A percentile compares a stretch with the other conserved stretches of the same genome.
These are phyloP conservation scores for Nasua narica DNA, from an alignment of 2,797 vertebrate species.

Conservation along the genomic window DNA sequence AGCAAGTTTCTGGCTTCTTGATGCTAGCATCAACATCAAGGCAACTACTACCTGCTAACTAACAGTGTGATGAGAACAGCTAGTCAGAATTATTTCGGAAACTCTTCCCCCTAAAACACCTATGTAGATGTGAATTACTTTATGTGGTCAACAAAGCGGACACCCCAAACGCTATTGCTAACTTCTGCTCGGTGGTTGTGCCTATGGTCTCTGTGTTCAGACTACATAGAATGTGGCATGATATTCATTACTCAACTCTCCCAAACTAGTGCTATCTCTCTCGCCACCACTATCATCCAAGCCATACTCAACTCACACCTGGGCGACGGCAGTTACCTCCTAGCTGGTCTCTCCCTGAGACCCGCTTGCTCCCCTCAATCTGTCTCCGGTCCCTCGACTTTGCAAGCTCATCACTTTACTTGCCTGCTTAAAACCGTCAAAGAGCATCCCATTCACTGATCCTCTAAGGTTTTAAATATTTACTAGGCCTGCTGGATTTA, in stretches of 20 bases:
- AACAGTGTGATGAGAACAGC: background rate
- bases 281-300: background rate
- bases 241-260: background rate
- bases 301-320: background rate
- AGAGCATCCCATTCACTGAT: background rate
- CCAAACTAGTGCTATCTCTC: background rate
- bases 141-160: background rate
- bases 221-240: background rate
- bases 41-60: background rate
- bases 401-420: background rate
- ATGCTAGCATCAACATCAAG: background rate
- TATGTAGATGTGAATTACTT: background rate
- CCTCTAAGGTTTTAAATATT: background rate
- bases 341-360: background rate
- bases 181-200: background rate
- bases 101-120: background rate
- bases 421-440: background rate
- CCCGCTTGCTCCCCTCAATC: background rate
- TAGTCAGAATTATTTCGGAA: background rate
- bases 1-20: conserved; percentile 17
- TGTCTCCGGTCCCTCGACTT: background rate
- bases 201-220: background rate
- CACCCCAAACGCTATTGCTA: background rate
- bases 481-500: background rate
- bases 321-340: background rate